These are phyloP conservation scores for Mythimna pallens DNA, from an alignment of 2,888 invertebrate genomes.

Conservation along the genomic window DNA sequence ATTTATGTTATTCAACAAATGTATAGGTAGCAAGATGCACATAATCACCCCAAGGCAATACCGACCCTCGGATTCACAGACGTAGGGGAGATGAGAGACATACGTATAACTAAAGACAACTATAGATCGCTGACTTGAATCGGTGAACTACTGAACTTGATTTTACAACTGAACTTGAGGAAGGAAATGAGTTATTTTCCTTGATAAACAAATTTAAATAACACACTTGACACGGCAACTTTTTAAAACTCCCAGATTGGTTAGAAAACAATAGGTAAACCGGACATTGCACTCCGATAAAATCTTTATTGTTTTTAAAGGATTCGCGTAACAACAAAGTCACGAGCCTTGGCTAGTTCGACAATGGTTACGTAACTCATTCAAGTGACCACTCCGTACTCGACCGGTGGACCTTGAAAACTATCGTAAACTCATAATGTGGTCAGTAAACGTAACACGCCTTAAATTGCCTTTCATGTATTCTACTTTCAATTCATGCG, in stretches of 20 bases:
- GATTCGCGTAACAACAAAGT: constrained; percentile 33
- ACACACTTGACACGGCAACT: constrained; percentile 6
- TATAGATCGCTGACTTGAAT: constrained; percentile 1
- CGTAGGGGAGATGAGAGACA: constrained; percentile 38
- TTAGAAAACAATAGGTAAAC: constrained; percentile 32
- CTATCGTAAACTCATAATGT: constrained; percentile 28
- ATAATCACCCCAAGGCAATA: constrained; percentile 35
- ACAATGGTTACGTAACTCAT: constrained; percentile 58
- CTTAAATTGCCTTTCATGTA: constrained; percentile 23
- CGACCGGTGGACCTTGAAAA: constrained; percentile 44
- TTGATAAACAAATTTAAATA: constrained; percentile 13
- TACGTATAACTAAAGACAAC: constrained; percentile 21
- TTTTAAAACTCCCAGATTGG: constrained; percentile 14
- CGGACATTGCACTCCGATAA: constrained; percentile 47
- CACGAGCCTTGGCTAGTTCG: constrained; percentile 9
- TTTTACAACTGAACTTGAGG: not conserved
- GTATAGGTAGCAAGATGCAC: constrained; percentile 36
- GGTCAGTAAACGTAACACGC: constrained; percentile 38
- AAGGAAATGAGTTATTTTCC: constrained; percentile 23
- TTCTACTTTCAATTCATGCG: constrained; percentile 14
- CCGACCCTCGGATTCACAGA: constrained; percentile 38
- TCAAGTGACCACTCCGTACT: constrained; percentile 49
- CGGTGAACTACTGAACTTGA: not conserved
- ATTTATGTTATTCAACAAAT: constrained; percentile 32
- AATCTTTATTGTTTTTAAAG: constrained; percentile 40